Percentiles rank a stretch among this genome's conserved stretches.
Conservation (phyloP, 1,140 invertebrate species). For the Grapholita molesta region DNA sequence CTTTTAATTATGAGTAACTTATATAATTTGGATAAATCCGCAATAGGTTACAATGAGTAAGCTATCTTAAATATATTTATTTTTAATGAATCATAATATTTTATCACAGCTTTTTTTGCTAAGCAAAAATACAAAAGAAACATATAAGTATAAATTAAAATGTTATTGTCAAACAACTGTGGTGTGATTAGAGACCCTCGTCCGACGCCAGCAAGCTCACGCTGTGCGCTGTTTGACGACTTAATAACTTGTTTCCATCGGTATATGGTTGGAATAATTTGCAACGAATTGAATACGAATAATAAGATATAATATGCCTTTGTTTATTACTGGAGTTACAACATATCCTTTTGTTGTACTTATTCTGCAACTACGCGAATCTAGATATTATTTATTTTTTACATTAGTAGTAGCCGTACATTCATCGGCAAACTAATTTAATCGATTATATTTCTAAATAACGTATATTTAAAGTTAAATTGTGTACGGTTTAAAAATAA, state of each 20-base stretch:
- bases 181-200: constrained; percentile 8
- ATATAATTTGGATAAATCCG: no score
- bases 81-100: no score
- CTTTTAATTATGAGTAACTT: no score
- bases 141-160: neutral
- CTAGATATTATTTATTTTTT: neutral
- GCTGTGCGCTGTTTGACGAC: constrained; percentile 12
- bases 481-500: neutral
- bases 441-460: neutral
- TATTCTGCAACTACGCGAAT: neutral
- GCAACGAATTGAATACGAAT: neutral
- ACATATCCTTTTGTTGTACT: neutral
- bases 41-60: no score
- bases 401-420: neutral
- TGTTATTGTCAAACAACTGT: constrained; percentile 1
- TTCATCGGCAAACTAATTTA: no score
- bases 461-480: neutral
- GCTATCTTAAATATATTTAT: no score
- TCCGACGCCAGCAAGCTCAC: neutral
- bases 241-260: constrained; percentile 13
- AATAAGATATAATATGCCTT: neutral
- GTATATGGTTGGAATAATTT: constrained; percentile 2
- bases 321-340: neutral
- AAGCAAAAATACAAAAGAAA: neutral
- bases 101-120: neutral